Evolutionary conservation across 1,140 invertebrate genomes (phyloP).

Genomic region (Hyphantria cunea): DNA sequence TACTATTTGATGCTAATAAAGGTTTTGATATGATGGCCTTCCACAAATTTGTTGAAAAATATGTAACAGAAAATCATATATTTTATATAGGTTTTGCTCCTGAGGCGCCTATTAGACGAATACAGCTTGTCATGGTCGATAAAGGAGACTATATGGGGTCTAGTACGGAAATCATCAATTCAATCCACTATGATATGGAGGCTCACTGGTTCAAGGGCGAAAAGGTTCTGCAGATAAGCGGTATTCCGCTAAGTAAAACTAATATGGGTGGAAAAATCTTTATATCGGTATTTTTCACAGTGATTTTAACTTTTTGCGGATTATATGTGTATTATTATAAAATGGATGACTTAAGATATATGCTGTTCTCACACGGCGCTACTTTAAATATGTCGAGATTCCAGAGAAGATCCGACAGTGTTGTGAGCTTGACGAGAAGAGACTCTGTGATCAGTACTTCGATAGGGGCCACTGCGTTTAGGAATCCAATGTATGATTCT

Average conservation of each 20-base stretch:
- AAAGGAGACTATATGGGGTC: slow-evolving; percentile 58
- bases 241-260: slow-evolving; percentile 50
- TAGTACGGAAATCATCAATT: slow-evolving; percentile 55
- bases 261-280: slow-evolving; percentile 58
- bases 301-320: slow-evolving; percentile 43
- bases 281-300: slow-evolving; percentile 60
- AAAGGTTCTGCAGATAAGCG: slow-evolving; percentile 49
- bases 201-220: slow-evolving; percentile 42
- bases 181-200: slow-evolving; percentile 45
- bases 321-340: slow-evolving; percentile 69
- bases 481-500: slow-evolving; percentile 71
- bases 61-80: slow-evolving; percentile 43
- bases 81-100: slow-evolving; percentile 52
- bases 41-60: slow-evolving; percentile 51
- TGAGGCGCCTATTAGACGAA: slow-evolving; percentile 41
- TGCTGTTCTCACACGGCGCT: slow-evolving; percentile 33
- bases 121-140: slow-evolving; percentile 64
- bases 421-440: slow-evolving; percentile 67
- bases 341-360: slow-evolving; percentile 44
- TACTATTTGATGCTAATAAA: slow-evolving; percentile 53
- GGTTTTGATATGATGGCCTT: slow-evolving; percentile 56
- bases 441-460: slow-evolving; percentile 48
- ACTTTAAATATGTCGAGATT: slow-evolving; percentile 49
- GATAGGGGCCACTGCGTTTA: slow-evolving; percentile 53
- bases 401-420: slow-evolving; percentile 62